phyloP scores from a whole-genome alignment of 2,113 vertebrate genomes.

The Ochotona curzoniae region DNA sequence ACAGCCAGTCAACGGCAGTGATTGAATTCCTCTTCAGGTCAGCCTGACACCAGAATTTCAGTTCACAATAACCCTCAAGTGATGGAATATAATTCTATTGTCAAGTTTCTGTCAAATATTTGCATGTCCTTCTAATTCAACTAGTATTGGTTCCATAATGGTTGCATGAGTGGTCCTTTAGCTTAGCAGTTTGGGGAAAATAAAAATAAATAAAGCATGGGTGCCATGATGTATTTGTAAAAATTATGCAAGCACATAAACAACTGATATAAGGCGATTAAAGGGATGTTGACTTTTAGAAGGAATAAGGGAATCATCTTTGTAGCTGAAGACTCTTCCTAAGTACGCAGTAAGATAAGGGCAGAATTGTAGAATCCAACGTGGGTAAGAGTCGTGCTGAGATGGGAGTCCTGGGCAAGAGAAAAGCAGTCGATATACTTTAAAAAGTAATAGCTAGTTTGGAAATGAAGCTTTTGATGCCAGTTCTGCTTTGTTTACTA shows the following conservation, averaged over 20 bases:
- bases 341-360: neutral
- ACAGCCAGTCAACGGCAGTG: neutral
- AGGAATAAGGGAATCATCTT: neutral
- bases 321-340: neutral
- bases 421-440: neutral
- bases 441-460: neutral
- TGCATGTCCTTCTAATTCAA: slow-evolving; percentile 38
- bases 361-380: neutral
- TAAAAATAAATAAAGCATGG: neutral
- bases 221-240: neutral
- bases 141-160: slow-evolving; percentile 10
- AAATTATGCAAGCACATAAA: neutral
- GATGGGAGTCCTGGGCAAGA: neutral
- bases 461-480: neutral
- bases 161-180: neutral
- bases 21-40: slow-evolving; percentile 11
- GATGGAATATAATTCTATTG: neutral
- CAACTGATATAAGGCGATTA: neutral
- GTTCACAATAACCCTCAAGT: neutral
- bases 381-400: neutral
- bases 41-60: slow-evolving; percentile 13
- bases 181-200: neutral
- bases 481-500: neutral
- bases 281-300: neutral
- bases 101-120: slow-evolving; percentile 27